phyloP scores from a whole-genome alignment of 2,888 invertebrate genomes.

The Incurvaria masculella region DNA sequence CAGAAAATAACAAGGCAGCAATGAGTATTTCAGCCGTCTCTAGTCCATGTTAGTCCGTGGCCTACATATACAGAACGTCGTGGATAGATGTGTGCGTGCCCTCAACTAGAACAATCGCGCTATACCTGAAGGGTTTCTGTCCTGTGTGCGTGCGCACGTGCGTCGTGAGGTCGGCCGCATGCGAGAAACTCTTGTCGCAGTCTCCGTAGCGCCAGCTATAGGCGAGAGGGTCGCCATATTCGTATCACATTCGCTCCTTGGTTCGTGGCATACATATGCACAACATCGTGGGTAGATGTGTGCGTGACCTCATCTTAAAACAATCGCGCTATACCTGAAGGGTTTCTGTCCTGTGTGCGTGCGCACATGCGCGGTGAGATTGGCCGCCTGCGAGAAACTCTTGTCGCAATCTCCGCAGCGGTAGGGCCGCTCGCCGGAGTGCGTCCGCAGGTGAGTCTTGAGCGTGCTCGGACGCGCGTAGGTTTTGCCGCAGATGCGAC shows the following conservation, averaged over 20 bases:
- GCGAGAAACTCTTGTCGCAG: constrained; percentile 95
- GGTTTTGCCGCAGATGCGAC: constrained; percentile 94
- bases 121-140: constrained; percentile 87
- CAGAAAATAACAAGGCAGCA: too few species aligned
- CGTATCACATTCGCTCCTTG: too few species aligned
- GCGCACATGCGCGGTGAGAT: constrained; percentile 94
- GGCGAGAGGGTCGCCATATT: too few species aligned
- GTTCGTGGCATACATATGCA: too few species aligned
- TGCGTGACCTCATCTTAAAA: too few species aligned
- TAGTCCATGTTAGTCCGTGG: too few species aligned
- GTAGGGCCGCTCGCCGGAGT: constrained; percentile 93
- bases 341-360: constrained; percentile 98
- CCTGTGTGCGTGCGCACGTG: constrained; percentile 96
- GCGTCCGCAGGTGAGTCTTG: constrained; percentile 95
- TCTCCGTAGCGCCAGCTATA: constrained; percentile 86
- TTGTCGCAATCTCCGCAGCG: constrained; percentile 92
- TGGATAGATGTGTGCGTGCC: too few species aligned
- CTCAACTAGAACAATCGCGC: too few species aligned
- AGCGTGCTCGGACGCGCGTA: constrained; percentile 95
- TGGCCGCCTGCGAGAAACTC: constrained; percentile 97
- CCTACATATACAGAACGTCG: too few species aligned
- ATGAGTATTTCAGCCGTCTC: too few species aligned
- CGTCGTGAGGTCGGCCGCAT: constrained; percentile 97
- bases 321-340: constrained; percentile 67
- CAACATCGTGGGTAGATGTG: too few species aligned